Conservation (phyloP, 92 coral and sea anemone species). For the Montipora capitata region DNA sequence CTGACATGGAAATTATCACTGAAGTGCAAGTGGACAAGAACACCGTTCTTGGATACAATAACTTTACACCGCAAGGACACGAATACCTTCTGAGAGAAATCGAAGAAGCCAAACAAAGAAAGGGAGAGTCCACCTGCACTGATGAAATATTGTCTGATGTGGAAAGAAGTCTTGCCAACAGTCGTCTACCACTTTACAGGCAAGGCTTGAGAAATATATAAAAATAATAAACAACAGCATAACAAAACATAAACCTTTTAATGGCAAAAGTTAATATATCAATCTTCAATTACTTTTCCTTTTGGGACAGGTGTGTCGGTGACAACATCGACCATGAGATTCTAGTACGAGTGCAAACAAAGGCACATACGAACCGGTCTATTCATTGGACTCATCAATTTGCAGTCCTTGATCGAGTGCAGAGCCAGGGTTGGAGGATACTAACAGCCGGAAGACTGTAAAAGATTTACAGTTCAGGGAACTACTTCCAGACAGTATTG, state of each 20-base stretch:
- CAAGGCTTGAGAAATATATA: slow-evolving; percentile 17
- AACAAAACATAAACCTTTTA: not conserved
- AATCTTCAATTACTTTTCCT: no score
- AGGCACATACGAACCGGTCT: slow-evolving; percentile 48
- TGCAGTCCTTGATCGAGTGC: slow-evolving; percentile 45
- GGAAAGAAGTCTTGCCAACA: no score
- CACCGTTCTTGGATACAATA: slow-evolving; percentile 21
- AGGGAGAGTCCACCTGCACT: no score
- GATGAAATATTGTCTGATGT: no score
- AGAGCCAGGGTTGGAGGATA: slow-evolving; percentile 48
- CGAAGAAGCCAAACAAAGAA: no score
- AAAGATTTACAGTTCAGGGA: slow-evolving; percentile 50
- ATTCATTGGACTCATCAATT: slow-evolving; percentile 81
- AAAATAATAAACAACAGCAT: slow-evolving; percentile 15
- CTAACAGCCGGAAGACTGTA: slow-evolving; percentile 29
- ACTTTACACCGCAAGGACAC: slow-evolving; percentile 24
- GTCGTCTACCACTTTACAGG: slow-evolving; percentile 32
- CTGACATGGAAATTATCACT: slow-evolving; percentile 15
- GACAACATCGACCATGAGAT: slow-evolving; percentile 55
- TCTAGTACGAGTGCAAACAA: slow-evolving; percentile 56
- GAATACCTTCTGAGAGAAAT: slow-evolving; percentile 12
- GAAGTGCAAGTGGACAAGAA: slow-evolving; percentile 23
- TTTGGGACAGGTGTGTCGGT: slow-evolving; percentile 43
- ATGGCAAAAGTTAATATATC: no score
- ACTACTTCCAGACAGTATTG: slow-evolving; percentile 58